phyloP scores from a whole-genome alignment of 92 coral and sea anemone species.

The Phenganax stokvisi region DNA sequence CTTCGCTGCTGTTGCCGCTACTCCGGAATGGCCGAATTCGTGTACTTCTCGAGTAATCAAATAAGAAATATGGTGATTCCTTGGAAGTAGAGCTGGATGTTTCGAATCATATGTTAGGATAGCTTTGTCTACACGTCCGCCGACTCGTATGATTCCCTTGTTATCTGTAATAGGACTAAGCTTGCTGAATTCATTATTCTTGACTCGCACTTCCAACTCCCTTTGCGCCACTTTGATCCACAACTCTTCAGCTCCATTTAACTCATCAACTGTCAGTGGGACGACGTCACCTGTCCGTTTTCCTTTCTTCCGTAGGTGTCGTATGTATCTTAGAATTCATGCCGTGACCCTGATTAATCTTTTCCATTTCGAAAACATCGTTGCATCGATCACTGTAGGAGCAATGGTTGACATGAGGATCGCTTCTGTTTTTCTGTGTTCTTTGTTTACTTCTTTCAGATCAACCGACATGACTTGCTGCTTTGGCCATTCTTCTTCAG shows the following conservation, averaged over 20 bases:
- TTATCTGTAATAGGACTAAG: not conserved
- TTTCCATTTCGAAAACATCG: conserved; percentile 11
- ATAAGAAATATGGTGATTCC: conserved; percentile 4
- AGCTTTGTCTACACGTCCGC: too few relatives aligned
- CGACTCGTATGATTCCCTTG: not conserved
- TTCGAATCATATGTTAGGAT: conserved; percentile 1
- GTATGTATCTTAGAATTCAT: not conserved
- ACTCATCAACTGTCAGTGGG: not conserved
- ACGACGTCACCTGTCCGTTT: not conserved
- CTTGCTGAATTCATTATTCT: conserved; percentile 5
- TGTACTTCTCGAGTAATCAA: not conserved
- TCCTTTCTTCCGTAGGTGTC: not conserved
- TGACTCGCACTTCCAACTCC: not conserved
- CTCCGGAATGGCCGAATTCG: too few relatives aligned
- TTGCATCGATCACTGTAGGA: not conserved
- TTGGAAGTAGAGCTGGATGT: not conserved
- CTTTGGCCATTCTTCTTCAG: conserved; percentile 2
- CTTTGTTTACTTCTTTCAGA: not conserved
- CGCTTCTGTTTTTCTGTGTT: not conserved
- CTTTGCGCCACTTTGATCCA: too few relatives aligned
- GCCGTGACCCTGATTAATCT: conserved; percentile 3
- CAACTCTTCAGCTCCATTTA: too few relatives aligned
- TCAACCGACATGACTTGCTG: not conserved
- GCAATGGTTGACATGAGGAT: not conserved
- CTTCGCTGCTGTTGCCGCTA: too few relatives aligned